These are phyloP conservation scores for Megaceryle torquata DNA, from an alignment of 2,113 vertebrate genomes.

Conservation along the genomic window DNA sequence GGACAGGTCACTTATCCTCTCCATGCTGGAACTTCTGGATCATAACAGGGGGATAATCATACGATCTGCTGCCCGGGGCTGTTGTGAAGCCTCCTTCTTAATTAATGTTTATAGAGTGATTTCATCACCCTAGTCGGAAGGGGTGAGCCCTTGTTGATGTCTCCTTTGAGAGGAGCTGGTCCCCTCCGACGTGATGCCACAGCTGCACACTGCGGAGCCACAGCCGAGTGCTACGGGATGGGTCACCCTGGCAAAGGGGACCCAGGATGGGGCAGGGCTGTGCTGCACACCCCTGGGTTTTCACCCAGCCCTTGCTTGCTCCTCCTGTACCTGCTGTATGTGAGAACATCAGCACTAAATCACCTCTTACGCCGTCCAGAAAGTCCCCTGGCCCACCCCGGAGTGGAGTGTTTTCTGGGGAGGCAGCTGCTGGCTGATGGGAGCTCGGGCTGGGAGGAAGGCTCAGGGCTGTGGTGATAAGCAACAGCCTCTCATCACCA, in stretches of 20 bases:
- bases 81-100: background rate
- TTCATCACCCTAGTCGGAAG: background rate
- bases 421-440: background rate
- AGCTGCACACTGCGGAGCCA: fast-evolving
- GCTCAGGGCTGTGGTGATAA: background rate
- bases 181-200: fast-evolving
- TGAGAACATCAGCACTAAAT: fast-evolving
- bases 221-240: fast-evolving
- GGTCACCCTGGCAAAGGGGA: background rate
- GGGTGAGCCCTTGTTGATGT: background rate
- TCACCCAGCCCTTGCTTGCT: fast-evolving
- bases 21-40: background rate
- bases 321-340: fast-evolving
- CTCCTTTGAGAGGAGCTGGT: background rate
- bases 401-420: fast-evolving
- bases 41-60: background rate
- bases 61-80: background rate
- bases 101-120: background rate
- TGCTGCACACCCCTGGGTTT: fast-evolving
- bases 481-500: background rate
- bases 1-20: background rate
- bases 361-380: fast-evolving
- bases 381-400: background rate
- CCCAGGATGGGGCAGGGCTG: background rate
- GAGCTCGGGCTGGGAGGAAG: background rate